Conservation (phyloP, 2,888 invertebrate species). For the Trachelus stipa region DNA sequence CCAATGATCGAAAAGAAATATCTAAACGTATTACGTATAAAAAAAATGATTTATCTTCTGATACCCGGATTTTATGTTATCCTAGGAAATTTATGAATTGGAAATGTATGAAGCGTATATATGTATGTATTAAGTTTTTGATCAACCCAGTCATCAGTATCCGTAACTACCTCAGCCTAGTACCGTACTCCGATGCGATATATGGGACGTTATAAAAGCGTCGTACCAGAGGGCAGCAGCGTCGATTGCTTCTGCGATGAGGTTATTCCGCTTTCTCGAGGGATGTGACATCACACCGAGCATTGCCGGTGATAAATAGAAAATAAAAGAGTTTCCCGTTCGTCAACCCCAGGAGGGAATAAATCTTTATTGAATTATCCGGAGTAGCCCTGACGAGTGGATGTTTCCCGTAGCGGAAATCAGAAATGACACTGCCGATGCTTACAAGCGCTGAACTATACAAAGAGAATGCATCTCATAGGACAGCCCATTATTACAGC, state of each 20-base stretch:
- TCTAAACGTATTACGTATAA: neutral
- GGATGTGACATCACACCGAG: constrained; percentile 8
- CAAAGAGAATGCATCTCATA: neutral
- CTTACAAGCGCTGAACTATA: neutral
- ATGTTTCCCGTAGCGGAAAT: constrained; percentile 5
- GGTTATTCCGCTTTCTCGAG: constrained; percentile 10
- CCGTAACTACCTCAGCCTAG: neutral
- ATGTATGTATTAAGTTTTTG: neutral
- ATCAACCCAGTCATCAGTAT: neutral
- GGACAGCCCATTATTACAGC: neutral
- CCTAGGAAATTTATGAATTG: neutral
- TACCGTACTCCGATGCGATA: neutral
- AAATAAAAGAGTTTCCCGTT: constrained; percentile 12
- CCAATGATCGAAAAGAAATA: neutral
- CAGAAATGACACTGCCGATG: neutral
- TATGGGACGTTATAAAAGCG: constrained; percentile 11
- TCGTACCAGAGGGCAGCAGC: constrained; percentile 1
- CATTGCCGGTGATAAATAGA: constrained; percentile 12
- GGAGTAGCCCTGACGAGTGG: neutral
- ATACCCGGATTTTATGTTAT: neutral
- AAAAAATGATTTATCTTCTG: too few relatives aligned
- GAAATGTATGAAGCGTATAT: neutral
- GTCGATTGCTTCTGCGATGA: constrained; percentile 9
- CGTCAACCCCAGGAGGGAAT: constrained; percentile 2
- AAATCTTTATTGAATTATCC: constrained; percentile 11